Conservation (phyloP, 2,113 vertebrate genomes). For the Hemiscyllium ocellatum region DNA sequence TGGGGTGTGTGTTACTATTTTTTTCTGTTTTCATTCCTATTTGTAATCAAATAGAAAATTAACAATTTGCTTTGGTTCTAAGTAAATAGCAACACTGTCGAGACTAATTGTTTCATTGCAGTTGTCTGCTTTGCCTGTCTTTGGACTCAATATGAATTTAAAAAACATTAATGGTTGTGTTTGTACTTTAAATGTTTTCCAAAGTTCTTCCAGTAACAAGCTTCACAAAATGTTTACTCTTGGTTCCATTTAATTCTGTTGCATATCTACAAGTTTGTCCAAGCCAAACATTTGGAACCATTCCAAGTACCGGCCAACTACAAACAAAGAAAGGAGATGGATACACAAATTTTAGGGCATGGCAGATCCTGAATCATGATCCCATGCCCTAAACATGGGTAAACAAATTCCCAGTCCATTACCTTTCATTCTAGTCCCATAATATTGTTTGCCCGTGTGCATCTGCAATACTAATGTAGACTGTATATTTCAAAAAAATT, state of each 20-base stretch:
- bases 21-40: background rate
- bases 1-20: background rate
- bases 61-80: constrained; percentile 7
- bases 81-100: background rate
- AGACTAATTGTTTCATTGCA: constrained; percentile 2
- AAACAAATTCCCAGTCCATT: background rate
- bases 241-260: constrained; percentile 48
- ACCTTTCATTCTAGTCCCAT: background rate
- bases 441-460: background rate
- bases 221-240: background rate
- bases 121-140: background rate
- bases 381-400: background rate
- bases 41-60: background rate
- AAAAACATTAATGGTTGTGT: background rate
- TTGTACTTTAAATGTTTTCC: background rate
- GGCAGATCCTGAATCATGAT: background rate
- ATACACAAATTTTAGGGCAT: background rate
- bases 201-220: constrained; percentile 9
- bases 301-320: constrained; percentile 80
- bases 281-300: constrained; percentile 87
- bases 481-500: too few species aligned
- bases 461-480: too few species aligned
- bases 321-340: background rate
- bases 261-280: constrained; percentile 69
- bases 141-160: constrained; percentile 8